phyloP scores from a whole-genome alignment of 2,888 invertebrate species.

The Ceratothoa steindachneri region DNA sequence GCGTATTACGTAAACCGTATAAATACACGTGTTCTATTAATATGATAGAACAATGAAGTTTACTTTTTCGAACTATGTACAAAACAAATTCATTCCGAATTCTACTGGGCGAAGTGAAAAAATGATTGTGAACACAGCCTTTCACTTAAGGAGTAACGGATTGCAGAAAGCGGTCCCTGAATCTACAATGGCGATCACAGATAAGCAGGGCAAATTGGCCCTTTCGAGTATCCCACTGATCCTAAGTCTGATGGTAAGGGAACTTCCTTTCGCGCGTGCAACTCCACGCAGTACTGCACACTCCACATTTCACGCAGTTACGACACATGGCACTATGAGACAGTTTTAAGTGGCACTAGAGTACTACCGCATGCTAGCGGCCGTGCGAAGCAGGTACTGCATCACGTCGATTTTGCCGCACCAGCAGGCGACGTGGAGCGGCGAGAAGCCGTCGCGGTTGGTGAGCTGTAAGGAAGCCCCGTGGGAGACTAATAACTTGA shows the following conservation, averaged over 20 bases:
- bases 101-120: background rate
- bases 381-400: constrained; percentile 38
- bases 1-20: background rate
- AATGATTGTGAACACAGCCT: background rate
- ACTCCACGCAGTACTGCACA: background rate
- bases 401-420: constrained; percentile 41
- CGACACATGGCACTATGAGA: background rate
- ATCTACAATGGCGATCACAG: background rate
- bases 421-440: constrained; percentile 46
- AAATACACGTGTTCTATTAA: background rate
- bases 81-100: background rate
- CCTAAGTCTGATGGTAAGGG: background rate
- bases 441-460: constrained; percentile 46
- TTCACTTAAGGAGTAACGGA: background rate
- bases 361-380: constrained; percentile 33
- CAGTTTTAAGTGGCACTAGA: background rate
- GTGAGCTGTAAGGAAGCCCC: constrained; percentile 39
- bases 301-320: background rate
- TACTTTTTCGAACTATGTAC: background rate
- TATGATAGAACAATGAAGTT: background rate
- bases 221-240: background rate
- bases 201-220: background rate
- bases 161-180: background rate
- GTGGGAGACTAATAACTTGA: constrained; percentile 45
- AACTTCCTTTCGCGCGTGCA: background rate